phyloP scores from a whole-genome alignment of 2,113 vertebrate species.

The Elachura formosa region DNA sequence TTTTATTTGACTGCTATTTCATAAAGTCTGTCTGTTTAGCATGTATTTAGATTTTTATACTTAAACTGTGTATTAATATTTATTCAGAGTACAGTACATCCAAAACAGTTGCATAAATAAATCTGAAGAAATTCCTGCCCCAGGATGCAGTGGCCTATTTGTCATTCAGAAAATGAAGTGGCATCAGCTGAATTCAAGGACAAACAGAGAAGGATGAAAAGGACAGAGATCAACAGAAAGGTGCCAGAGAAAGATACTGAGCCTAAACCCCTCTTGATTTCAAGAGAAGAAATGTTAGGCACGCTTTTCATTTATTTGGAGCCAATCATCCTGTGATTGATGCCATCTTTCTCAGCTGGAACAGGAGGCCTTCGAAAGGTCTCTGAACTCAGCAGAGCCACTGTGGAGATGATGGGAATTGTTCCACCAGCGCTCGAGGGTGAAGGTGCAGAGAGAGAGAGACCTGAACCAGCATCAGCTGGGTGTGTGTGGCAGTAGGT shows the following conservation, averaged over 20 bases:
- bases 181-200: conserved; percentile 17
- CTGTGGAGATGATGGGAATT: neutral
- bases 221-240: conserved; percentile 29
- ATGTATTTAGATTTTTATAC: neutral
- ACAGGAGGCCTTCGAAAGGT: neutral
- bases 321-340: neutral
- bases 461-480: neutral
- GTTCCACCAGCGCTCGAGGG: neutral
- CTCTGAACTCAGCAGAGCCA: neutral
- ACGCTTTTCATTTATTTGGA: neutral
- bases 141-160: neutral
- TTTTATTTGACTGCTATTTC: neutral
- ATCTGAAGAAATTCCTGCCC: neutral
- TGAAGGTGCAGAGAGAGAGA: neutral
- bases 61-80: neutral
- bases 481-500: rapidly evolving
- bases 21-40: neutral
- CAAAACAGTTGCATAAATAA: neutral
- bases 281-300: neutral
- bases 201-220: conserved; percentile 9
- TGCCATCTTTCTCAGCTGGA: neutral
- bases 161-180: conserved; percentile 9
- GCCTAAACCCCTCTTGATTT: neutral
- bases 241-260: conserved; percentile 20
- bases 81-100: neutral